Base-by-base conservation (phyloP, 2,888 invertebrate species). In the Coleophora flavipennella region DNA sequence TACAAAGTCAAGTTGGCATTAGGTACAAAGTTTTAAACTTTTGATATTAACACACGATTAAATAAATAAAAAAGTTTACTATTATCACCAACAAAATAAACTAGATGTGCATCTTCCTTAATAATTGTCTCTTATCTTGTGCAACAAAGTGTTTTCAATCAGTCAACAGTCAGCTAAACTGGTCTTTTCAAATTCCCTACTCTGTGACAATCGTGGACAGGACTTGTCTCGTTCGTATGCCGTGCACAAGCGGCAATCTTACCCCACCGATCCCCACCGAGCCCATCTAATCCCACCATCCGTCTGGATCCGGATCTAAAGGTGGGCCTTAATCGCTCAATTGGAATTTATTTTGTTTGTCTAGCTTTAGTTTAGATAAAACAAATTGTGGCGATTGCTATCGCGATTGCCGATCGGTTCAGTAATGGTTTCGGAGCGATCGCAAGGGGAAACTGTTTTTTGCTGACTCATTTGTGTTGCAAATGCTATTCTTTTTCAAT, bases 341-440 rank as follows among this genome's bases (percentile, higher is more conserved):
- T 72, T 67, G 67, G 69, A 70, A 75, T 77, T 74, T 71, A 75
- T 20, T 74, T 69, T 70, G 60, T 69, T 62, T 67, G 54, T 57
- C 29, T 29, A 29, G 29, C 11, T 10, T n/a, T 29, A 29, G 29
- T 20, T 25, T 28, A 59, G 59, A 67, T 67, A 65, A 62, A 72
- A 72, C 65, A 73, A 72, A 73, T 73, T 63, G 68, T 59, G 51
- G 46, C 59, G 61, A 67, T 65, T 57, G 59, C 49, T 54, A 49
- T 49, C 47, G 48, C 48, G 59, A 58, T 59, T 54, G 50, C 25
- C 38, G 36, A 35, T 36, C 31, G 37, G 48, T 20, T 20, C 20
- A 3, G 50, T 48, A 47, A 53, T 47, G 35, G 38, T 34, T 31
- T 20, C 38, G 35, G 3, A 20, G 20, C 6, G 20, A 4, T 20